Evolutionary conservation across 2,113 vertebrate genomes (phyloP), one percentile per base, ranked within the genome.

Genomic region (Vireo altiloquus): DNA sequence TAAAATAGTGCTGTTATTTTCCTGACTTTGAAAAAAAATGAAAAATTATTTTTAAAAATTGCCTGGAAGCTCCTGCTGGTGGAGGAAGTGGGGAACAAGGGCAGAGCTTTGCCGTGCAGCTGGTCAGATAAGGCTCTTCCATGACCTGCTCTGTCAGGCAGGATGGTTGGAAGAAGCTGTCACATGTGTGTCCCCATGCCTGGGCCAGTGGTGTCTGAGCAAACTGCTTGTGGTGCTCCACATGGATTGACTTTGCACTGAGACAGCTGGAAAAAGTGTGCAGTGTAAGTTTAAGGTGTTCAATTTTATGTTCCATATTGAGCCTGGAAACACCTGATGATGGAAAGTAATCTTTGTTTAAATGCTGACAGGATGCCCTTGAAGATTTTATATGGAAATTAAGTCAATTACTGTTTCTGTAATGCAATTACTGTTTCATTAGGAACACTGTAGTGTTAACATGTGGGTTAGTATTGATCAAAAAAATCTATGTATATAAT

Each of bases 231-330:
- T 52, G 80, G 2, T 52, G 23, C 53, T 52, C 31, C 30, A 23
- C 37, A 52, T 1, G 19, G 39, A 33, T 23, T 78, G 74, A 15
- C 64, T 46, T 39, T 69, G 39, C 72, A 37, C 54, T 60, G 93
- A 95, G 94, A 94, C 91, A 97, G 80, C 92, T 97, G 96, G 93
- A 92, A 94, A 94, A 97, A 85, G 94, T 90, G 90, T 95, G 91
- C 89, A 94, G 82, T 95, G 64, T 91, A 47, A 95, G 94, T 95
- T 97, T 80, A 61, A 96, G 90, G 89, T 92, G 86, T 94, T 96
- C 56, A 54, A 71, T 91, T 96, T 93, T 92, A 50, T 85, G 80
- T 96, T 96, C 77, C 90, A 57, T 94, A 40, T 70, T 87, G 82
- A 95, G 77, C 89, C 78, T 88, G 88, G 94, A 61, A 91, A 49